Conservation (phyloP, 2,797 vertebrate genomes). For the Melanitta fusca region DNA sequence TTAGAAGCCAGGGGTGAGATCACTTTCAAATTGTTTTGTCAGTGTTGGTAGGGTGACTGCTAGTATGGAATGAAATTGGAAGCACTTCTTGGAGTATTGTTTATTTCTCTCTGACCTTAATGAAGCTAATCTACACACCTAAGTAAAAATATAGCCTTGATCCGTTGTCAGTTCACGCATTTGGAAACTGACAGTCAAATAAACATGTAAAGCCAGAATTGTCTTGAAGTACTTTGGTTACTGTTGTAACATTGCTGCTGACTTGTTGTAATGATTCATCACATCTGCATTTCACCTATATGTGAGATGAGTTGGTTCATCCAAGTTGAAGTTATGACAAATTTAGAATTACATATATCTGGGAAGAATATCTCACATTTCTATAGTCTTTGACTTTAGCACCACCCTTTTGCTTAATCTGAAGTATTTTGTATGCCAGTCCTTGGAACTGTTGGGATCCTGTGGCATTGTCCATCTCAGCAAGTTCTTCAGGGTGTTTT, state of each 20-base stretch:
- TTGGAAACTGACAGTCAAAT: not conserved
- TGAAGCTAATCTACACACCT: not conserved
- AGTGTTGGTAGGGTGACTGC: not conserved
- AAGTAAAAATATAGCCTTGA: not conserved
- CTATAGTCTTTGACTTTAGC: not conserved
- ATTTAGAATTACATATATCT: not conserved
- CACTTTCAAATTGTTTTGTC: not conserved
- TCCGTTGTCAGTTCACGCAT: not conserved
- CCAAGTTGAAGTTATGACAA: not conserved
- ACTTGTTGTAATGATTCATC: not conserved
- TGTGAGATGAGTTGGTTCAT: not conserved
- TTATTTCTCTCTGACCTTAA: not conserved
- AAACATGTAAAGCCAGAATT: not conserved
- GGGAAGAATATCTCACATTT: not conserved
- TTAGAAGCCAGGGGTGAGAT: not conserved
- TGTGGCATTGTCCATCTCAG: rapidly evolving
- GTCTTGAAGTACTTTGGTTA: not conserved
- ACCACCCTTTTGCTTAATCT: not conserved
- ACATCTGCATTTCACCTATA: not conserved
- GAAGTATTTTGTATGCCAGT: not conserved
- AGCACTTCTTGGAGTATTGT: not conserved
- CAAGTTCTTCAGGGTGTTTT: rapidly evolving
- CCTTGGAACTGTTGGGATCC: not conserved
- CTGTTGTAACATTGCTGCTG: not conserved
- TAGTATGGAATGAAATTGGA: not conserved